Evolutionary conservation across 1,140 invertebrate species (phyloP), one percentile per base, ranked within the genome.

Genomic region (Pantala flavescens): DNA sequence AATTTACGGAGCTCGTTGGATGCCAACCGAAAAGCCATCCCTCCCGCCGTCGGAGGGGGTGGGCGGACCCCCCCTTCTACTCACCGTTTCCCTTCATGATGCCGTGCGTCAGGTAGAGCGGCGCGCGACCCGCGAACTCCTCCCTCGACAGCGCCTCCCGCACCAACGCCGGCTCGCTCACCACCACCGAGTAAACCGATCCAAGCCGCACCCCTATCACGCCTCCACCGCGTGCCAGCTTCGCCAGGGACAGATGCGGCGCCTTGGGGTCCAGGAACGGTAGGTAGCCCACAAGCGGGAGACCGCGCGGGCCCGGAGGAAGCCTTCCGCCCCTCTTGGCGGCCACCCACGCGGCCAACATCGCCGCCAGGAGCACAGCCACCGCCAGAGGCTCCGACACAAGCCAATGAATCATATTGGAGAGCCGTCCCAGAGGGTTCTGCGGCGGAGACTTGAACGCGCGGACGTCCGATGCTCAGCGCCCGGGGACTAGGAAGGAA

Each of bases 51-150:
- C 28, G 9, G 9, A 36, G 28, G 28, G 28, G 28, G 28, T 36
- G 28, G 28, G 28, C 28, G 28, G 28, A 36, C 28, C 28, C 9
- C 12, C 49, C 49, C 49, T 14, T 7, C 49, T 21, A 63, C 85
- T 88, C 83, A 95, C 93, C 93, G 80, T 91, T 89, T 77, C 94
- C 93, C 75, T 91, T 83, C 90, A 95, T 93, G 14, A 96, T 90
- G 49, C 92, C 93, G 80, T 94, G 91, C 0, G 93, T 94, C 23
- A 95, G 81, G 80, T 89, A 92, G 0, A 95, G 84, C 0, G 92
- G 92, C 0, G 93, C 92, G 73, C 93, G 83, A 16, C 89, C 91
- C 1, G 88, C 83, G 77, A 92, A 89, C 0, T 80, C 84, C 24
- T 93, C 90, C 78, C 88, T 88, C 0, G 87, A 83, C 43, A 95